Percentiles rank a stretch among this genome's conserved stretches.
These are phyloP conservation scores for Sapajus apella DNA, from an alignment of 2,113 vertebrate species.

Conservation along the genomic window DNA sequence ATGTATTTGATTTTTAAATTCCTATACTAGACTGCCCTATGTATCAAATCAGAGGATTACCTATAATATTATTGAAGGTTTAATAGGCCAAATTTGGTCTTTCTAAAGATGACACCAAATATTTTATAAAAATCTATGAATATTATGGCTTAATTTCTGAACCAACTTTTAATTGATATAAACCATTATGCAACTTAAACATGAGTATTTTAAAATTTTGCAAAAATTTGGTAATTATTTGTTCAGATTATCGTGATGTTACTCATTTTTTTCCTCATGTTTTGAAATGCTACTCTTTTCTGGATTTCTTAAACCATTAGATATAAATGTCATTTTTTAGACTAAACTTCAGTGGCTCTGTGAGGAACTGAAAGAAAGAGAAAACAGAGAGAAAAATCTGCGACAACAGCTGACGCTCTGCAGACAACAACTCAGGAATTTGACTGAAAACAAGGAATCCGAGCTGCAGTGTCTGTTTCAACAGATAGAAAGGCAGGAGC, in stretches of 20 bases:
- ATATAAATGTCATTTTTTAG: conserved; percentile 69
- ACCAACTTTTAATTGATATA: background rate
- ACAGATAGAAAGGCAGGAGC: conserved; percentile 91
- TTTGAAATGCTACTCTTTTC: background rate
- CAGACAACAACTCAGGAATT: conserved; percentile 88
- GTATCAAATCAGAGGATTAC: background rate
- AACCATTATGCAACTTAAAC: background rate
- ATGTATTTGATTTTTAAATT: conserved; percentile 12
- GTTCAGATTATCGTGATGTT: background rate
- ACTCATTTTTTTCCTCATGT: background rate
- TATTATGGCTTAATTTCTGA: background rate
- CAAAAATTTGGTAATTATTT: background rate
- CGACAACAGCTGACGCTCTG: conserved; percentile 85
- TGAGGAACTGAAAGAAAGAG: conserved; percentile 92
- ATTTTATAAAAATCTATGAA: background rate
- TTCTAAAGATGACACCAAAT: background rate
- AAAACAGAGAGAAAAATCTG: conserved; percentile 86
- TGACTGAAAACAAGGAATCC: conserved; percentile 86
- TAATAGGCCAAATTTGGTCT: background rate
- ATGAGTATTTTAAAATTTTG: background rate
- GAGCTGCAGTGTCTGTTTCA: conserved; percentile 88
- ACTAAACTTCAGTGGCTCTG: conserved; percentile 93
- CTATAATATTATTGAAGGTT: background rate
- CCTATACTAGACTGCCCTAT: background rate
- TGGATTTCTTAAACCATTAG: background rate